Evolutionary conservation across 2,888 invertebrate species (phyloP).

Genomic region (Idaea biselata): DNA sequence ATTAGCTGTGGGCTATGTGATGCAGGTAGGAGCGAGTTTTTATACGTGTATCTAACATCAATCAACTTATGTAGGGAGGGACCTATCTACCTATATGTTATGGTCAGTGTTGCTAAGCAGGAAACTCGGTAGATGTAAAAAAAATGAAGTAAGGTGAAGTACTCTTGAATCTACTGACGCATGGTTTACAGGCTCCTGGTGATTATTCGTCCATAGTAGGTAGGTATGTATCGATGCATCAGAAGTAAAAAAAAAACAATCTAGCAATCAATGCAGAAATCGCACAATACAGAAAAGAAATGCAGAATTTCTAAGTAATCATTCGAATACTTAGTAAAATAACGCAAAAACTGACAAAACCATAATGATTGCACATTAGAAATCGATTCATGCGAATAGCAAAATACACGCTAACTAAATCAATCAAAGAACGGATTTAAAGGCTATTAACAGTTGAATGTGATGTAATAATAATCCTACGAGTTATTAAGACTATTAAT

Average conservation of each 20-base stretch:
- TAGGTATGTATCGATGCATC: constrained; percentile 15
- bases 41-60: constrained; percentile 44
- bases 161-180: constrained; percentile 19
- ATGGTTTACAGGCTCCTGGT: constrained; percentile 42
- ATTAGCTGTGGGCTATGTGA: constrained; percentile 30
- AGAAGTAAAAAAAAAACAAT: constrained; percentile 19
- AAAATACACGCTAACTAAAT: constrained; percentile 27
- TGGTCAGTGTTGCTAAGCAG: constrained; percentile 36
- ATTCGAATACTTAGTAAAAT: constrained; percentile 11
- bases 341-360: constrained; percentile 24
- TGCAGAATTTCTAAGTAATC: constrained; percentile 14
- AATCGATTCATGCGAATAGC: constrained; percentile 23
- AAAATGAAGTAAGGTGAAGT: constrained; percentile 26
- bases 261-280: constrained; percentile 20
- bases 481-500: constrained; percentile 12
- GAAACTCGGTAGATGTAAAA: constrained; percentile 42
- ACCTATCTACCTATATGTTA: constrained; percentile 18
- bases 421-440: constrained; percentile 24
- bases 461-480: constrained; percentile 19
- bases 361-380: constrained; percentile 25
- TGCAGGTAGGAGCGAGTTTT: constrained; percentile 51
- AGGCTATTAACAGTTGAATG: constrained; percentile 8
- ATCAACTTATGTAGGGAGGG: constrained; percentile 29
- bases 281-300: constrained; percentile 17
- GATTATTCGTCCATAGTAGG: constrained; percentile 23